Percentiles rank a stretch among this genome's conserved stretches.
These are phyloP conservation scores for Sebastes diaconus DNA, from an alignment of 2,797 vertebrate species.

Conservation along the genomic window DNA sequence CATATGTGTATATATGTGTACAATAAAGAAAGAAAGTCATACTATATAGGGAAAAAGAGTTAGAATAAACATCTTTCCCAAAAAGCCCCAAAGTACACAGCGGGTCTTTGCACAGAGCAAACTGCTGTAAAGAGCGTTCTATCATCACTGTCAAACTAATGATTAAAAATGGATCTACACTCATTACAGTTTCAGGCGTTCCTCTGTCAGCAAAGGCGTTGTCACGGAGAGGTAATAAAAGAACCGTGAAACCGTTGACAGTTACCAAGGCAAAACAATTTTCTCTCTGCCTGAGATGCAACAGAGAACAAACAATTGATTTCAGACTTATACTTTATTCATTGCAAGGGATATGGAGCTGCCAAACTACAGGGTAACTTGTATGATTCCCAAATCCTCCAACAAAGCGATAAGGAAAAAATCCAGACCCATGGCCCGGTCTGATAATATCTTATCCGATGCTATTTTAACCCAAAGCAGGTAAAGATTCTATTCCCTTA, in stretches of 20 bases:
- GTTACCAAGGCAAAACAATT: slow-evolving; percentile 68
- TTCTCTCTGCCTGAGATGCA: slow-evolving; percentile 54
- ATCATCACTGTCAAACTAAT: slow-evolving; percentile 56
- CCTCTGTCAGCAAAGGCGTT: slow-evolving; percentile 38
- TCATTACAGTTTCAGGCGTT: slow-evolving; percentile 53
- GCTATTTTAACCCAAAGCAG: slow-evolving; percentile 48
- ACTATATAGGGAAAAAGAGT: neutral
- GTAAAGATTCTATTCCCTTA: slow-evolving; percentile 38
- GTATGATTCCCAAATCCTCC: slow-evolving; percentile 61
- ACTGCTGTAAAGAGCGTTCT: slow-evolving; percentile 1
- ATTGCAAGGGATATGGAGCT: slow-evolving; percentile 55
- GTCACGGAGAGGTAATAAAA: slow-evolving; percentile 56
- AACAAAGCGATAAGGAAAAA: slow-evolving; percentile 49
- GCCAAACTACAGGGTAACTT: slow-evolving; percentile 54
- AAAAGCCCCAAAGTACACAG: neutral
- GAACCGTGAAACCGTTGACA: slow-evolving; percentile 45
- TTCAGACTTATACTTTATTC: slow-evolving; percentile 68
- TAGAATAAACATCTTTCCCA: neutral
- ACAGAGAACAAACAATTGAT: slow-evolving; percentile 67
- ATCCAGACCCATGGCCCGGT: slow-evolving; percentile 30
- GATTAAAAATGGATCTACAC: slow-evolving; percentile 62
- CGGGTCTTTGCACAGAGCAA: neutral
- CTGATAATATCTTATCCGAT: slow-evolving; percentile 51
- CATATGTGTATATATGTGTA: neutral
- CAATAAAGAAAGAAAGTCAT: neutral